Percentiles rank a stretch among this genome's conserved stretches.
phyloP scores from a whole-genome alignment of 2,888 invertebrate species.

The Eudasyphora cyanicolor region DNA sequence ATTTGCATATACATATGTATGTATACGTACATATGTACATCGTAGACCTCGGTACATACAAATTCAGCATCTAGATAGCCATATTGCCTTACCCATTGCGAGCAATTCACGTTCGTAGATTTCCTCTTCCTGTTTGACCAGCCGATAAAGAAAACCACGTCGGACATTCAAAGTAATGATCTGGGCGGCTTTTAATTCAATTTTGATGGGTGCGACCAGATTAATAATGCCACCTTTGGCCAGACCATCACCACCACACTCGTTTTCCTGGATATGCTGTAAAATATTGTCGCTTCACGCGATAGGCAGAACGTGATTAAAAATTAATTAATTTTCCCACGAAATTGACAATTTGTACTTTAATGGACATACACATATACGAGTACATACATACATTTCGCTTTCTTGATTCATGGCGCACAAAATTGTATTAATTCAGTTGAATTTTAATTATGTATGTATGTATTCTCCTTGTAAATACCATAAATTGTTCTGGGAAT shows the following conservation, averaged over 20 bases:
- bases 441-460: not conserved
- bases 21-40: too few relatives aligned
- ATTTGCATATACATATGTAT: too few relatives aligned
- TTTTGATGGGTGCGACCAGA: slow-evolving; percentile 19
- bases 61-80: not conserved
- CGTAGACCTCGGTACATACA: too few relatives aligned
- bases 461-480: not conserved
- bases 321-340: not conserved
- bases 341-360: not conserved
- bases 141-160: not conserved
- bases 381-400: slow-evolving; percentile 16
- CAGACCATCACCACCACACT: slow-evolving; percentile 17
- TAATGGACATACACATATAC: not conserved
- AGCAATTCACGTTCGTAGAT: slow-evolving; percentile 3
- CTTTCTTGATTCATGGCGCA: slow-evolving; percentile 1
- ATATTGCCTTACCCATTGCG: slow-evolving; percentile 7
- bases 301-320: not conserved
- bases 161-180: slow-evolving; percentile 1
- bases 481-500: not conserved
- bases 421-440: not conserved
- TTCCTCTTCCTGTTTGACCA: not conserved
- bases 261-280: slow-evolving; percentile 6
- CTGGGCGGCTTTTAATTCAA: not conserved
- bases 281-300: slow-evolving; percentile 11
- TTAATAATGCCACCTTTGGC: slow-evolving; percentile 14